These are phyloP conservation scores for Rhinopomastus cyanomelas DNA, from an alignment of 2,113 vertebrate species.

Conservation along the genomic window DNA sequence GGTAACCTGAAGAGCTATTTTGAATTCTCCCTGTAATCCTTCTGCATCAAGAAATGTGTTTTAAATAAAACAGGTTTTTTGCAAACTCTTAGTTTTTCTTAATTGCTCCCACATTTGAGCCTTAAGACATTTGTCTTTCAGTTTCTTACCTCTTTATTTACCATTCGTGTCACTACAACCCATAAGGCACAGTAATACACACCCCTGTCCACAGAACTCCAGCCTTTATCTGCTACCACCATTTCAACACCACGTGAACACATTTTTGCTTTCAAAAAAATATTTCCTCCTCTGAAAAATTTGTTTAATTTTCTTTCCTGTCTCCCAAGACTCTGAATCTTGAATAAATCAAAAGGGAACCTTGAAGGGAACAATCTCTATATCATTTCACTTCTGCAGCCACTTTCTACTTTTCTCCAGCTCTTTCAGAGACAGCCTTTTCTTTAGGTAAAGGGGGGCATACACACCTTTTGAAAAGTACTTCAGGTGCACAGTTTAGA, in stretches of 20 bases:
- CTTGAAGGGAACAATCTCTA: not conserved
- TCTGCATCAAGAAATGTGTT: not conserved
- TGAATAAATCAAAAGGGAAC: not conserved
- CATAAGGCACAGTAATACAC: not conserved
- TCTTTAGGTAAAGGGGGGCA: not conserved
- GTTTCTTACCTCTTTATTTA: not conserved
- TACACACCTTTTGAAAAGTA: not conserved
- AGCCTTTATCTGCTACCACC: not conserved
- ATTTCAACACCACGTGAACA: not conserved
- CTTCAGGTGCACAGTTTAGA: not conserved
- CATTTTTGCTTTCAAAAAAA: not conserved
- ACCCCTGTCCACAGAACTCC: not conserved
- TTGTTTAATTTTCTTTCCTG: not conserved
- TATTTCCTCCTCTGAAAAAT: not conserved
- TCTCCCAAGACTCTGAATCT: not conserved
- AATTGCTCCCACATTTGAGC: not conserved
- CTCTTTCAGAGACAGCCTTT: not conserved
- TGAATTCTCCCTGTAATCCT: not conserved
- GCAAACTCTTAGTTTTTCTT: not conserved
- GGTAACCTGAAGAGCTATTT: not conserved
- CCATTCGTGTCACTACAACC: not conserved
- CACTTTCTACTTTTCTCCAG: not conserved
- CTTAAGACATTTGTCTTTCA: not conserved
- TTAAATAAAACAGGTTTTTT: not conserved
- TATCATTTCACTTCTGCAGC: not conserved